phyloP scores from a whole-genome alignment of 1,140 invertebrate genomes.

The Drosophila ogumai region DNA sequence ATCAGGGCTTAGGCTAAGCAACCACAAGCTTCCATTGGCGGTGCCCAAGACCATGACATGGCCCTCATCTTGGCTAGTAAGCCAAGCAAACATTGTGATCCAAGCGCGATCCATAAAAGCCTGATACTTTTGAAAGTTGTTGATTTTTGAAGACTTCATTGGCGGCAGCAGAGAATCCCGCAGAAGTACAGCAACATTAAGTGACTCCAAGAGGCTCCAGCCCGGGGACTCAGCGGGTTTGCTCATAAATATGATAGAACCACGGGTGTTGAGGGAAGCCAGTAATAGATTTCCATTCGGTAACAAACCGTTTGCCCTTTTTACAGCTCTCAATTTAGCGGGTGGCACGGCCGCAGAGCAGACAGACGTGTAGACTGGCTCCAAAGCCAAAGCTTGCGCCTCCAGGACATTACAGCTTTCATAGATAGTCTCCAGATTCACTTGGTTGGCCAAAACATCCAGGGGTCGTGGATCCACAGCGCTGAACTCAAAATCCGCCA shows the following conservation, averaged over 20 bases:
- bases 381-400: slow-evolving; percentile 46
- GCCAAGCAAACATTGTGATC: slow-evolving; percentile 70
- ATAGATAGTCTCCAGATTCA: slow-evolving; percentile 51
- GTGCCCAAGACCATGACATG: slow-evolving; percentile 55
- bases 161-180: slow-evolving; percentile 46
- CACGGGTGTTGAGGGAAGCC: slow-evolving; percentile 44
- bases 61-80: background rate
- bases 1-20: slow-evolving; percentile 30
- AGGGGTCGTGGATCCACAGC: slow-evolving; percentile 35
- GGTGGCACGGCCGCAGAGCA: slow-evolving; percentile 41
- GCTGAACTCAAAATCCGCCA: background rate
- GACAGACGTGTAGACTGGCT: slow-evolving; percentile 45
- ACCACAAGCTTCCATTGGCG: slow-evolving; percentile 59
- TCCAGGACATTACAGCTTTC: slow-evolving; percentile 56
- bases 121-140: slow-evolving; percentile 46
- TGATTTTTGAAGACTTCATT: slow-evolving; percentile 15
- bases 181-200: slow-evolving; percentile 38
- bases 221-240: slow-evolving; percentile 22
- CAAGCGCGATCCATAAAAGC: slow-evolving; percentile 53
- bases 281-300: slow-evolving; percentile 44
- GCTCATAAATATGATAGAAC: slow-evolving; percentile 34
- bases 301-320: slow-evolving; percentile 22
- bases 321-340: slow-evolving; percentile 27
- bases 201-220: slow-evolving; percentile 25
- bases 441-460: slow-evolving; percentile 31